Conservation (phyloP, 2,113 vertebrate genomes). For the Dolichallabes microphthalmus region DNA sequence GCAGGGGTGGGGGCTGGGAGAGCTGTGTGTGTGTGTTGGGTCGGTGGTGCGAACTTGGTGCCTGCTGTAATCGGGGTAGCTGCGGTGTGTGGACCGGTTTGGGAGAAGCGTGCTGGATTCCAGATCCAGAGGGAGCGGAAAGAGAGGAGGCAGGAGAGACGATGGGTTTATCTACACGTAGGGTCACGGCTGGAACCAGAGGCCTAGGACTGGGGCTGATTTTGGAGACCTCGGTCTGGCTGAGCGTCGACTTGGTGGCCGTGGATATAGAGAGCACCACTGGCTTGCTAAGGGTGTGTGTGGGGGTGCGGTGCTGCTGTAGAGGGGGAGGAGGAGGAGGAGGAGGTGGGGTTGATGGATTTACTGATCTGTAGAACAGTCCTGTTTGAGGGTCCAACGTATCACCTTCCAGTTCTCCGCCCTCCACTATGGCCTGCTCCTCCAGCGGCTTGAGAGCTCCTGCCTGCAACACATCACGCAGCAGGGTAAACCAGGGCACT, state of each 20-base stretch:
- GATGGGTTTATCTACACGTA: constrained; percentile 76
- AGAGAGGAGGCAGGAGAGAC: background rate
- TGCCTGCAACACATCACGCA: constrained; percentile 73
- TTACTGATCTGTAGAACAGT: constrained; percentile 89
- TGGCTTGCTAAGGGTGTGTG: constrained; percentile 61
- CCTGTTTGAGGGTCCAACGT: constrained; percentile 97
- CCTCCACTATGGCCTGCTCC: constrained; percentile 80
- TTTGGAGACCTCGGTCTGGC: constrained; percentile 71
- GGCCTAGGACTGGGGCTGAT: constrained; percentile 72
- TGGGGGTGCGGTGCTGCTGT: constrained; percentile 66
- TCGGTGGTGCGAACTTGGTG: constrained; percentile 90
- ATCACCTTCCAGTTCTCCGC: constrained; percentile 91
- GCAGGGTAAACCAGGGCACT: background rate
- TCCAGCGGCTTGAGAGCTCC: constrained; percentile 60
- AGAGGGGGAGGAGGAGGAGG: constrained; percentile 58
- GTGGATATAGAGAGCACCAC: constrained; percentile 79
- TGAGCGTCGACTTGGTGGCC: constrained; percentile 62
- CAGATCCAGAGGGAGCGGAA: constrained; percentile 8
- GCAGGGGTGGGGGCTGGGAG: constrained; percentile 83
- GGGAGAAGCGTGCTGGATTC: constrained; percentile 78
- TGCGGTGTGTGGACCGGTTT: constrained; percentile 81
- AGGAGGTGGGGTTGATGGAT: constrained; percentile 55
- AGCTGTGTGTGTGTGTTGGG: constrained; percentile 84
- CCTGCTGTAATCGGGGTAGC: constrained; percentile 93
- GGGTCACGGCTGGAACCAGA: constrained; percentile 29